Base-by-base conservation (phyloP, 2,113 vertebrate species). In the Camelus bactrianus region DNA sequence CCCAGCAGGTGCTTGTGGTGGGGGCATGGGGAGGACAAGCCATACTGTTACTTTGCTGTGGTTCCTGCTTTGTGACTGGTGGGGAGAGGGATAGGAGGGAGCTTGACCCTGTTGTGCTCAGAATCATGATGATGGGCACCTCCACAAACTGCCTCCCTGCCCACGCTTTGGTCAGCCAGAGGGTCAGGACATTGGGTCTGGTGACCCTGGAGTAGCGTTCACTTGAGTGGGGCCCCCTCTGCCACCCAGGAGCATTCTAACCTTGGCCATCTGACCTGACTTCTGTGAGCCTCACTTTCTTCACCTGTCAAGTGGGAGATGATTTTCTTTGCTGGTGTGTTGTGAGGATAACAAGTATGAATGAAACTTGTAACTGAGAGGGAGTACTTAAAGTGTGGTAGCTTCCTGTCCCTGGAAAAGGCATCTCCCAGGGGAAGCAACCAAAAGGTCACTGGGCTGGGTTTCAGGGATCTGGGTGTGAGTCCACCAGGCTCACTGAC, bases 391-490 rank as follows among this genome's bases (percentile, higher is more conserved):
- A 52, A 90, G 50, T 28, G 22, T 11, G 30, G 67, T n/a, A 32
- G n/a, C 58, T 86, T 28, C 65, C 2, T 86, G 60, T 38, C 48
- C 87, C 80, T n/a, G 56, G 9, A 38, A 64, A 48, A 38, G 35
- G 32, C 35, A 28, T 67, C 67, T 91, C 2, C 52, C 6, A 1
- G 73, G 35, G 17, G 19, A 85, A 28, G 30, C 15, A 32, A 24
- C 76, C 30, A 20, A 65, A 76, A 58, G 54, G 8, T n/a, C 54
- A 12, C 7, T 32, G 54, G 6, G 54, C 26, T 6, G 17, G 46
- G 38, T 0, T 1, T 46, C 26, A 8, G 20, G 35, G 38, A 4
- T 11, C 10, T 2, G 3, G 17, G 22, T 50, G 10, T 76, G 52
- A 35, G 16, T 35, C 10, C 19, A 5, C n/a, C 3, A 3, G 20